Evolutionary conservation across 1,140 invertebrate genomes (phyloP), one percentile per base, ranked within the genome.

Genomic region (Heterodera schachtii): DNA sequence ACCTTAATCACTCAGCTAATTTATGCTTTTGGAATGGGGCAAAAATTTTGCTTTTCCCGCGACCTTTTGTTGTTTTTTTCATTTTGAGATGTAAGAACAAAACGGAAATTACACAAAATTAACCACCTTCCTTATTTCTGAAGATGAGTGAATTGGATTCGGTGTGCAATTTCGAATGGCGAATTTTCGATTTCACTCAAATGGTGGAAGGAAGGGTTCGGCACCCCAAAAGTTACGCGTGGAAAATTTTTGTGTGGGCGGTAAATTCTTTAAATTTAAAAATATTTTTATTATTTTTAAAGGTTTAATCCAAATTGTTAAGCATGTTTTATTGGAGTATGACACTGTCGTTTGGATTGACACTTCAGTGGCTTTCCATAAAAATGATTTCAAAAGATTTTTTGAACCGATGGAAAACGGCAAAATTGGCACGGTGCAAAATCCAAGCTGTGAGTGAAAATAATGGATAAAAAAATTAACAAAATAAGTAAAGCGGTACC

Each of bases 111-210:
- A 52, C 2, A 0, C 5, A 52, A 3, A 52, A 52, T 31, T 31
- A 31, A 31, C 31, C 49, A 52, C 13, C 13, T 52, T 3, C 9
- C 9, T 7, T 69, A 2, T 69, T 13, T 41, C 3, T 3, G 46
- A 5, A 81, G 80, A 84, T 81, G 80, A 31, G 13, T 13, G 80
- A 81, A 31, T 31, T 31, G 31, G 31, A 31, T 31, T 31, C 31
- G 31, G 31, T 31, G 31, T 31, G 31, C 31, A 83, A 81, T 44
- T 47, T 84, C n/a, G 80, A 81, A 70, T 60, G 82, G 46, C 41
- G 82, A 3, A 69, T 83, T 6, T 84, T 81, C 44, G 60, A 81
- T 49, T 83, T 83, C 16, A 13, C 6, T 19, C 81, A 70, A 41
- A 73, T 83, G 80, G 81, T 52, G 13, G 31, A 52, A 43, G 60